Evolutionary conservation across 2,888 invertebrate species (phyloP).

Genomic region (Rotaria sp.): DNA sequence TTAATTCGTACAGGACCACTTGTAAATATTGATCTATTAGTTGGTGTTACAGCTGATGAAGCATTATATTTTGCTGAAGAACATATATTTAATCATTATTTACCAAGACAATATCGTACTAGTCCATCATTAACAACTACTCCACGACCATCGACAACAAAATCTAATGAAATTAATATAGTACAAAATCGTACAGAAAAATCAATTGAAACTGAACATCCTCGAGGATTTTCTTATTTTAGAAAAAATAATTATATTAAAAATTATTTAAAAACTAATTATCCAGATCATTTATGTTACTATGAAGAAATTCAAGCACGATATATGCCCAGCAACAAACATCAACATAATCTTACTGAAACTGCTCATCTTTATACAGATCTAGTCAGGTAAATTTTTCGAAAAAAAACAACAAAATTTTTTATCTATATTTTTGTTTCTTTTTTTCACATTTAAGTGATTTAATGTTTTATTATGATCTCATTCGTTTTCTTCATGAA

Average conservation of each 20-base stretch:
- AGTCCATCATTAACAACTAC: neutral
- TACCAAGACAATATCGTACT: constrained; percentile 14
- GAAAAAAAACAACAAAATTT: neutral
- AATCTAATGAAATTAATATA: neutral
- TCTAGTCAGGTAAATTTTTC: neutral
- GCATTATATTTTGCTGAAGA: constrained; percentile 24
- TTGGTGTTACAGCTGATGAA: constrained; percentile 28
- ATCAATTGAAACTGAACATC: neutral
- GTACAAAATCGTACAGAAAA: neutral
- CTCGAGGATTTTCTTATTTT: constrained; percentile 6
- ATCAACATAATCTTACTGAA: neutral
- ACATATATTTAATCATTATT: constrained; percentile 31
- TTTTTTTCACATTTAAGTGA: neutral
- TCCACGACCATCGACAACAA: neutral
- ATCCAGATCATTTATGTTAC: neutral
- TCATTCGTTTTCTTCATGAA: constrained; percentile 1
- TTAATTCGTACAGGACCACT: constrained; percentile 3
- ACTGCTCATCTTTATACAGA: neutral
- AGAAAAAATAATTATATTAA: constrained; percentile 3
- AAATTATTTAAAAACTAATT: constrained; percentile 16
- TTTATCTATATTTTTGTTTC: neutral
- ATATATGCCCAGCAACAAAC: neutral
- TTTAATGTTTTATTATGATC: constrained; percentile 30
- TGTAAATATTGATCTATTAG: neutral
- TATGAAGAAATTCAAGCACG: constrained; percentile 6